Evolutionary conservation across 2,113 vertebrate genomes (phyloP).

Genomic region (Dromiciops gliroides): DNA sequence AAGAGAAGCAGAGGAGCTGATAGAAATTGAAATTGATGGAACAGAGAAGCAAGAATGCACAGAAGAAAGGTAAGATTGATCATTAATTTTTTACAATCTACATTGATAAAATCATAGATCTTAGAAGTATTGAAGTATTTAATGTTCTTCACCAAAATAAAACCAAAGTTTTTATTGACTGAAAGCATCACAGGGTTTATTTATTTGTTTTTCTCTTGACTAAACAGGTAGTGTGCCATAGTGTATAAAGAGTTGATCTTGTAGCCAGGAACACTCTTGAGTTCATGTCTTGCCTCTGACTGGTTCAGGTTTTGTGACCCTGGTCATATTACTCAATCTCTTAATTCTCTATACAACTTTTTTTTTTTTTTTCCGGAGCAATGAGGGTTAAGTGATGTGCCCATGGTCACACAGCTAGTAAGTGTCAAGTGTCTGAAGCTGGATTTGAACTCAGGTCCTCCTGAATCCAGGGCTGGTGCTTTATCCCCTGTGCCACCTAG

Average conservation of each 20-base stretch:
- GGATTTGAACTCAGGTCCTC: too few species aligned
- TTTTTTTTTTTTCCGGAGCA: too few species aligned
- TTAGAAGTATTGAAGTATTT: neutral
- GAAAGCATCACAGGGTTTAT: neutral
- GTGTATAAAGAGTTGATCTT: neutral
- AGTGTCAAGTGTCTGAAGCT: too few species aligned
- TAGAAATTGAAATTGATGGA: constrained; percentile 99
- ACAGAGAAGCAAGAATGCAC: constrained; percentile 95
- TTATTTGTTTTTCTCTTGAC: neutral
- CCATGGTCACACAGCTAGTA: too few species aligned
- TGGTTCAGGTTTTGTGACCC: constrained; percentile 22
- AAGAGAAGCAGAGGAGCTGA: constrained; percentile 96
- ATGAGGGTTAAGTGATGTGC: too few species aligned
- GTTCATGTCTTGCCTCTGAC: neutral
- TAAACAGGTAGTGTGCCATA: neutral
- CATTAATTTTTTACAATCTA: too few species aligned
- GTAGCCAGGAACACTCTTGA: neutral
- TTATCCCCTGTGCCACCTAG: too few species aligned
- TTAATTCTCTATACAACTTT: neutral
- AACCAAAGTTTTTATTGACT: neutral
- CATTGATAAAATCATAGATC: neutral
- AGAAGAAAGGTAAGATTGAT: constrained; percentile 98
- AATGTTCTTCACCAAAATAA: neutral
- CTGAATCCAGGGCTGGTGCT: too few species aligned
- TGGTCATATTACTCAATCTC: neutral